Base-by-base conservation (phyloP, 2,888 invertebrate species). In the Macaria notata region DNA sequence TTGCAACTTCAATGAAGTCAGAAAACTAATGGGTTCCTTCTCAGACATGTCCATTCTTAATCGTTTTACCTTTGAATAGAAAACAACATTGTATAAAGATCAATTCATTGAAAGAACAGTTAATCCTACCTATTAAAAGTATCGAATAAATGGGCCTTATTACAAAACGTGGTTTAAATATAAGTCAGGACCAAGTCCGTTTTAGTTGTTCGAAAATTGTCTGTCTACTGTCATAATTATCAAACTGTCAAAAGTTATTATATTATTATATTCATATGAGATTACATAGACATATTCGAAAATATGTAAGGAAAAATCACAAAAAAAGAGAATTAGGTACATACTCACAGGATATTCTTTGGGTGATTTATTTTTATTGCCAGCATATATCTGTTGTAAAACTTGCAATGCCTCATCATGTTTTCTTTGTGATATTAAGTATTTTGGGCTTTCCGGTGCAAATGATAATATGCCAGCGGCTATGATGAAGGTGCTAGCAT, bases 371-470 rank as follows among this genome's bases (percentile, higher is more conserved):
- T 76, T 65, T 55, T 82, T 87, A 64, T 92, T 92, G 8, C 70
- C 75, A 2, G 92, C 84, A 69, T 93, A 96, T 61, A 96, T 94
- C 3, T 73, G 75, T 54, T 89, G 88, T 39, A 97, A 75, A 33
- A 95, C 92, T 43, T 82, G 64, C n/a, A 96, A 72, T 0, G 96
- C 94, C 64, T 93, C 93, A 0, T 93, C 92, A 3, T 90, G 79
- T 65, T 88, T 89, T 0, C 95, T 94, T 68, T 94, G 94, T 0
- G 94, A 92, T 8, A 95, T 84, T 33, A 95, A 86, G 76, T 94
- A 97, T 75, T 96, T 96, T 0, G 97, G 97, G 69, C 96, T 97
- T 78, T 97, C 97, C 0, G 96, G 96, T 3, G 88, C 88, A 2
- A 90, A 84, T 0, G 92, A 78, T 59, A 94, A 83, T 0, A 94